Percentiles rank a stretch among this genome's conserved stretches.
phyloP scores from a whole-genome alignment of 2,888 invertebrate species.

The Branchellion lobata region DNA sequence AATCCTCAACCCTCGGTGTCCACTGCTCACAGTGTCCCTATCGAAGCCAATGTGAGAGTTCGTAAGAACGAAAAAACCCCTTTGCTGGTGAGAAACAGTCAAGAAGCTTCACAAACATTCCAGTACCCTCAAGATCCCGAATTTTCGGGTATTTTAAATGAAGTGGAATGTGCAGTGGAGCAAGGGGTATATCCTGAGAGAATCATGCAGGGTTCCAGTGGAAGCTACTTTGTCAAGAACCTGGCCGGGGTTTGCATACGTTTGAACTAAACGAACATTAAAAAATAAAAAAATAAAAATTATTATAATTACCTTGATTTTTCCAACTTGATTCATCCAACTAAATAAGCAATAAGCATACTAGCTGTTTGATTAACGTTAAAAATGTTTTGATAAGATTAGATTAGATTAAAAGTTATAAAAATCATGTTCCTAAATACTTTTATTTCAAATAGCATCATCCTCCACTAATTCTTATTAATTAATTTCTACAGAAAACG shows the following conservation, averaged over 20 bases:
- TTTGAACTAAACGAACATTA: background rate
- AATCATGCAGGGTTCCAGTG: slow-evolving; percentile 98
- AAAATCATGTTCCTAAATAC: too few relatives aligned
- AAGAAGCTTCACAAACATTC: background rate
- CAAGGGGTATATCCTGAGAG: slow-evolving; percentile 90
- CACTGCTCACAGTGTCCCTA: background rate
- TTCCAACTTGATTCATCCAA: background rate
- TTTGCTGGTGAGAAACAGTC: background rate
- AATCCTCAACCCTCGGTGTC: background rate
- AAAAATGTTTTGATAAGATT: too few relatives aligned
- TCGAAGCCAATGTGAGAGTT: background rate
- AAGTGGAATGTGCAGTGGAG: slow-evolving; percentile 74
- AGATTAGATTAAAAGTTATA: too few relatives aligned
- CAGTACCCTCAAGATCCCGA: slow-evolving; percentile 50
- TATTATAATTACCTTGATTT: background rate
- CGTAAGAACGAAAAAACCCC: background rate
- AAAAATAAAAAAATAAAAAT: background rate
- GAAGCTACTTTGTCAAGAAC: slow-evolving; percentile 98
- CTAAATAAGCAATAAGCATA: background rate
- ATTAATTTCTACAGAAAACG: slow-evolving; percentile 79
- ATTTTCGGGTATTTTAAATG: slow-evolving; percentile 47
- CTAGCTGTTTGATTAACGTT: too few relatives aligned
- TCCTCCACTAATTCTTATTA: too few relatives aligned
- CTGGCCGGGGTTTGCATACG: slow-evolving; percentile 66
- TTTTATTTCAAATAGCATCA: too few relatives aligned